Base-by-base conservation (phyloP, 2,113 vertebrate species). In the Columba janthina region DNA sequence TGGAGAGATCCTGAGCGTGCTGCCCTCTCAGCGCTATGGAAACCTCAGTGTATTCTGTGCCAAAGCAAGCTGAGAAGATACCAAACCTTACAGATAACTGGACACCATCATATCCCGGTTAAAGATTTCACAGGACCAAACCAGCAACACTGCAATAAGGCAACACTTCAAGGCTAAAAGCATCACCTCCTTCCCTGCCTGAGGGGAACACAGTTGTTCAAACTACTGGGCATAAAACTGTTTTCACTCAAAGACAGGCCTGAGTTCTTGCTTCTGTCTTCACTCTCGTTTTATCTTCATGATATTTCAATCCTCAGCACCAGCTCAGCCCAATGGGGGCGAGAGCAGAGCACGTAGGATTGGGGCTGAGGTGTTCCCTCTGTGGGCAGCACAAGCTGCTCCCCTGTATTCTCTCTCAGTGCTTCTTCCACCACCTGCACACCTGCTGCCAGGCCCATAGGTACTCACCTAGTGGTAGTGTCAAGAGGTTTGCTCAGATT, bases 281-380 rank as follows among this genome's bases (percentile, higher is more conserved):
- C 10, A 2, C 26, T 2, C 44, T 44, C 44, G 7, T 44, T 9
- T 44, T 19, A 46, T 46, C 44, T 50, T 50, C 48, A 50, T 22
- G 11, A 0, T 5, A 28, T 28, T 88, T 60, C 28, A 38, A 15
- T 56, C 64, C 42, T n/a, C 36, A 17, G 57, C 3, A 12, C 50
- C 28, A 44, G 22, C 32, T 56, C 71, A 29, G 42, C 72, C 69
- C 4, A 22, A 1, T 7, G 10, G 0, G 0, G 31, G 2, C 0
- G 0, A 66, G 44, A 3, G 12, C 66, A 28, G 29, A 14, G 6
- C 16, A 8, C 0, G 0, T 0, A 31, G 54, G 1, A 3, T 2
- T 2, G 21, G 22, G 12, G 42, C 75, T 10, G 75, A 18, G 18
- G 18, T 8, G 18, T 19, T 46, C 44, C 44, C 44, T 46, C 8